Base-by-base conservation (phyloP, 1,140 invertebrate species). In the Sminthurides bifidus region DNA sequence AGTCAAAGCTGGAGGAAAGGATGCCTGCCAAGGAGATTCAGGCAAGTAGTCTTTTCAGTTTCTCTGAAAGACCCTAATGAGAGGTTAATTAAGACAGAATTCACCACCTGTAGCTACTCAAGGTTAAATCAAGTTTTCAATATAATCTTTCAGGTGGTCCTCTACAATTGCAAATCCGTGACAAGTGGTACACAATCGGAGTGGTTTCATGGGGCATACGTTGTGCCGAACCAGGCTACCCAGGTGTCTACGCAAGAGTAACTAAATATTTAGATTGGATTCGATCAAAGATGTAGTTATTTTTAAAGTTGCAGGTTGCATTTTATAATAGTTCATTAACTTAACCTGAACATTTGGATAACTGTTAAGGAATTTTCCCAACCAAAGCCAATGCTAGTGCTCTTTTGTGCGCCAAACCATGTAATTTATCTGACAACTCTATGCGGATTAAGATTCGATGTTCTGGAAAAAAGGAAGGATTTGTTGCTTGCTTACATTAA, bases 81-180 rank as follows among this genome's bases (percentile, higher is more conserved):
- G n/a, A n/a, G n/a, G n/a, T n/a, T n/a, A n/a, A n/a, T n/a, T n/a
- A n/a, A n/a, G n/a, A 8, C 1, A 14, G 52, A 33, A 17, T 10
- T 15, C 15, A 31, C 37, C 35, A 6, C 26, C 19, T 14, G 17
- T 26, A 33, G 6, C 5, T n/a, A 38, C 38, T 56, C 14, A 35
- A 49, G 38, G 30, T 17, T 48, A 26, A 30, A 52, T 43, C 29
- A 21, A 33, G 64, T 56, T 49, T 50, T 70, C 70, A 33, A 66
- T 86, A 83, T 5, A 83, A 85, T 29, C 85, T 90, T 69, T 87
- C 83, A 27, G 87, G 88, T 24, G 87, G 88, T 17, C 88, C 88
- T 0, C 68, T 92, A 15, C 74, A 85, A 63, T 73, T 80, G 55
- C 79, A 84, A 66, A 70, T 84, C 64, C 82, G 81, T 65, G 78